These are phyloP conservation scores for Gandaritis pyraliata DNA, from an alignment of 2,888 invertebrate genomes.

Conservation along the genomic window DNA sequence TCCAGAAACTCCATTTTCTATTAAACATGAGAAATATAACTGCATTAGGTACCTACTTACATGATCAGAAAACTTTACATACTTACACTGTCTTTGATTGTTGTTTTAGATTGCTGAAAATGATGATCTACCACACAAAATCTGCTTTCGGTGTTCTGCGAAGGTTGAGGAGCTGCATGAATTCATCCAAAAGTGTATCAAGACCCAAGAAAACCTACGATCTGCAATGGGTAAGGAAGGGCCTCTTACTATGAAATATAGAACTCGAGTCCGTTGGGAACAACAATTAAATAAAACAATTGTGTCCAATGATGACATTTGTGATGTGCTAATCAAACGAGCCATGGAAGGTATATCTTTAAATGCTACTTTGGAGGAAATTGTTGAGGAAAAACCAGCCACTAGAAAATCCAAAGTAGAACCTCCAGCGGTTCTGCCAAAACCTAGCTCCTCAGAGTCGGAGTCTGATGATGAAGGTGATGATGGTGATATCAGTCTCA, in stretches of 20 bases:
- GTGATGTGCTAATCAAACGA: conserved; percentile 76
- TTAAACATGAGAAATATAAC: too few species aligned
- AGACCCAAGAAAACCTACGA: conserved; percentile 69
- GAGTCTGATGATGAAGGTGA: conserved; percentile 30
- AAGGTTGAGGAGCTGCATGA: conserved; percentile 79
- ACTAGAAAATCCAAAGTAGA: conserved; percentile 43
- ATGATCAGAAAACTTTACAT: background rate
- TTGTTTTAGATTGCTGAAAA: conserved; percentile 74
- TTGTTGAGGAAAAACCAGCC: conserved; percentile 34
- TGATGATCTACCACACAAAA: conserved; percentile 80
- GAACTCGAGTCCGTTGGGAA: conserved; percentile 70
- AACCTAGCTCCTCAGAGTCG: conserved; percentile 23
- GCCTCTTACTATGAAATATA: conserved; percentile 58
- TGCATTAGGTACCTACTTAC: too few species aligned
- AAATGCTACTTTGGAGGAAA: conserved; percentile 40
- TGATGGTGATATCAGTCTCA: conserved; percentile 45
- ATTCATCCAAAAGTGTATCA: conserved; percentile 76
- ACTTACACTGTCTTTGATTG: background rate
- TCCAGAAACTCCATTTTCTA: too few species aligned
- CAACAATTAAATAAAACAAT: conserved; percentile 72
- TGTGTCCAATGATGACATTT: conserved; percentile 77
- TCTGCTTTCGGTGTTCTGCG: conserved; percentile 80
- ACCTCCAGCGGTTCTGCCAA: conserved; percentile 28
- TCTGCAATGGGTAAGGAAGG: conserved; percentile 59
- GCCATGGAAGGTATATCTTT: conserved; percentile 74